Evolutionary conservation across 2,888 invertebrate species (phyloP).

Genomic region (Athalia rosae): DNA sequence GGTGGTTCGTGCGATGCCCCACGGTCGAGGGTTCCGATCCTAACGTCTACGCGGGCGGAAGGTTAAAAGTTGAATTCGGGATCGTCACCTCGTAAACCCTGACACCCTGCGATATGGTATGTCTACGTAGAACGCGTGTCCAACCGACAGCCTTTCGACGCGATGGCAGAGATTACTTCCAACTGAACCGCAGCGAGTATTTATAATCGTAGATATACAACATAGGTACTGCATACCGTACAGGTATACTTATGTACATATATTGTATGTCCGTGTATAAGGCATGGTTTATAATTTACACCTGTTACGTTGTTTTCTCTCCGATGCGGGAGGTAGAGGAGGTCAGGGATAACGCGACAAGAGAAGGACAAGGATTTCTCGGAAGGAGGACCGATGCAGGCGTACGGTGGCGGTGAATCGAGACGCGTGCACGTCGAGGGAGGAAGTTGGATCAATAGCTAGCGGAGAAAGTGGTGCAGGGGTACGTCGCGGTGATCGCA

Average conservation of each 20-base stretch:
- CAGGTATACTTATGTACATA: too few species aligned
- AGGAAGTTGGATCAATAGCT: slow-evolving; percentile 17
- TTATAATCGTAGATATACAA: too few species aligned
- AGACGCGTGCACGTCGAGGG: not conserved
- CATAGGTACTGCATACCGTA: too few species aligned
- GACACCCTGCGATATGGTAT: not conserved
- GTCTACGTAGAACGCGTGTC: not conserved
- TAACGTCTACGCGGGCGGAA: not conserved
- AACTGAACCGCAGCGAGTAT: slow-evolving; percentile 8
- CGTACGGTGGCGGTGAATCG: not conserved
- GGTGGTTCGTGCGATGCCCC: slow-evolving; percentile 43
- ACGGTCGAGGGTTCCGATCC: slow-evolving; percentile 1
- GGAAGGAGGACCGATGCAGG: not conserved
- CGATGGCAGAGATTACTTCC: slow-evolving; percentile 22
- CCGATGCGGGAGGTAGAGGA: not conserved
- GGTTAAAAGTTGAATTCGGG: slow-evolving; percentile 31
- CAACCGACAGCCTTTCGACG: slow-evolving; percentile 22
- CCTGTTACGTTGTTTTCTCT: not conserved
- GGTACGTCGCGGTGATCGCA: slow-evolving; percentile 3
- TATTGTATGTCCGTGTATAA: too few species aligned
- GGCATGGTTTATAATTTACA: too few species aligned
- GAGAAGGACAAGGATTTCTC: not conserved
- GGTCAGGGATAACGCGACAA: not conserved
- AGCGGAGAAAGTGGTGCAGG: not conserved
- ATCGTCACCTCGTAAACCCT: slow-evolving; percentile 38